Percentiles rank a stretch among this genome's conserved stretches.
Conservation (phyloP, 2,797 vertebrate species). For the Aselliscus stoliczkanus region DNA sequence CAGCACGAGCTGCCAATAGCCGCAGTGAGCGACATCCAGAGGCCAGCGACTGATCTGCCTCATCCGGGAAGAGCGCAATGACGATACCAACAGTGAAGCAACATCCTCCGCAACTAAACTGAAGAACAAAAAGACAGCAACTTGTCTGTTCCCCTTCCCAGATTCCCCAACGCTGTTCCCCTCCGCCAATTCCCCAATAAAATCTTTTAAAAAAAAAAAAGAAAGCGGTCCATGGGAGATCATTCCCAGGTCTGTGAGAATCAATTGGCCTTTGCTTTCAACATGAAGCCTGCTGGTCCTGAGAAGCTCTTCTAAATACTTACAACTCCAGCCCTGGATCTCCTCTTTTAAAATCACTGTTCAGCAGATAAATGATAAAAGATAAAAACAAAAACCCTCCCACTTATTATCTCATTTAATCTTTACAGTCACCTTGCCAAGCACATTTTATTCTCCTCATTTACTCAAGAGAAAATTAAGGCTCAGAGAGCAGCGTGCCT, state of each 20-base stretch:
- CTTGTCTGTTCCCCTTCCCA: no score
- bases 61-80: no score
- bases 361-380: background rate
- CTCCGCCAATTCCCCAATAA: no score
- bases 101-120: no score
- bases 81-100: no score
- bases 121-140: no score
- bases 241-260: background rate
- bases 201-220: no score
- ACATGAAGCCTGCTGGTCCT: background rate
- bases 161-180: no score
- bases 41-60: no score
- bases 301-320: background rate
- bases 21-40: no score
- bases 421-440: background rate
- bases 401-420: background rate
- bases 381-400: background rate
- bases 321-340: background rate
- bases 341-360: slow-evolving; percentile 4
- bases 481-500: background rate
- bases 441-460: background rate
- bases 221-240: background rate
- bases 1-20: no score
- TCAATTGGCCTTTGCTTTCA: background rate
- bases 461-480: background rate